A percentile compares a stretch with the other conserved stretches of the same genome.
Evolutionary conservation across 1,140 invertebrate genomes (phyloP).

Genomic region (Planococcus citri): DNA sequence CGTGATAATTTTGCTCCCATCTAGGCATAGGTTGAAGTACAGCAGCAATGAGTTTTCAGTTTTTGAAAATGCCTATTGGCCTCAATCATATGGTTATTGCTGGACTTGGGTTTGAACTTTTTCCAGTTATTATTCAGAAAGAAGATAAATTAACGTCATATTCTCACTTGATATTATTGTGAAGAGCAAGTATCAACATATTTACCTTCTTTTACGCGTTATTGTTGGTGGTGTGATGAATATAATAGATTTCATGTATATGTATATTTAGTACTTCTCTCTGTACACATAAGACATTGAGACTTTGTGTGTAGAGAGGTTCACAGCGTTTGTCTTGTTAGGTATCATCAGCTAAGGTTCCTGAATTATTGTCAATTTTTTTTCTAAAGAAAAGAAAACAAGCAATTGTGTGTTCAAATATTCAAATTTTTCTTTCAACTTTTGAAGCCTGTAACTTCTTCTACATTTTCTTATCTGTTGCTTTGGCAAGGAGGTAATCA

Average conservation of each 20-base stretch:
- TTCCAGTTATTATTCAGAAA: background rate
- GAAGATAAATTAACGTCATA: constrained; percentile 18
- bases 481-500: no score
- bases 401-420: no score
- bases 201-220: background rate
- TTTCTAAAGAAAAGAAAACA: no score
- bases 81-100: constrained; percentile 16
- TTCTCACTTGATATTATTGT: constrained; percentile 14
- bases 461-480: no score
- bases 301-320: background rate
- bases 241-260: constrained; percentile 5
- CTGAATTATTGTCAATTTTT: no score
- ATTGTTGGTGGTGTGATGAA: constrained; percentile 14
- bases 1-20: no score
- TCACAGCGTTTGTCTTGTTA: no score
- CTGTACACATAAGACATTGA: no score
- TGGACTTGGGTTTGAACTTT: background rate
- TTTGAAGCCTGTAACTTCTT: no score
- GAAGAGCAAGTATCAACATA: constrained; percentile 13
- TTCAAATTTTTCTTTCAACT: no score
- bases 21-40: no score
- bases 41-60: background rate
- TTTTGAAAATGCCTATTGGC: constrained; percentile 10
- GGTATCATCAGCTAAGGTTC: no score
- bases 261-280: background rate